phyloP scores from a whole-genome alignment of 1,140 invertebrate species.

The Drosophila bifasciata region DNA sequence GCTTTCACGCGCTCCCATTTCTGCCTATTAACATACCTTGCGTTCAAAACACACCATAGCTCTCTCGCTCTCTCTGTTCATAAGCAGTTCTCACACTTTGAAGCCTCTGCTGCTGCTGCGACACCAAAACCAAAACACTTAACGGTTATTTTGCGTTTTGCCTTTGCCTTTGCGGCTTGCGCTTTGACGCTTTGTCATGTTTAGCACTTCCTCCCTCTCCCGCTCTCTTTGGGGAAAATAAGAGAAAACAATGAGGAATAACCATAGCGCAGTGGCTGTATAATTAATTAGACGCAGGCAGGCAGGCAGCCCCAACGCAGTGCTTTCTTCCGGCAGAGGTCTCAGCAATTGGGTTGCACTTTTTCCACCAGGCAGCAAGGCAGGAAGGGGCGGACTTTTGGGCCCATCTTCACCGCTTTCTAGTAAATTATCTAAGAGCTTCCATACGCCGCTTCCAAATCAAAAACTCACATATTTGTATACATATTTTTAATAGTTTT shows the following conservation, averaged over 20 bases:
- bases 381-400: not conserved
- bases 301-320: constrained; percentile 1
- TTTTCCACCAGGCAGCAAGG: constrained; percentile 18
- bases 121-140: constrained; percentile 8
- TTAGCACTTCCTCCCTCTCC: not conserved
- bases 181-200: constrained; percentile 44
- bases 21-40: not conserved
- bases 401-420: not conserved
- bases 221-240: constrained; percentile 6
- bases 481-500: too few species aligned
- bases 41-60: constrained; percentile 4
- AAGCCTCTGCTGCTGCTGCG: not conserved
- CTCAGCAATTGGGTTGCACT: constrained; percentile 58
- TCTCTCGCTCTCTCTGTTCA: not conserved
- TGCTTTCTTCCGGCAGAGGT: constrained; percentile 28
- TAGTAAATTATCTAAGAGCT: not conserved
- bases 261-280: constrained; percentile 16
- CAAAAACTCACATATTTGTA: too few species aligned
- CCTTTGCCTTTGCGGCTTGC: constrained; percentile 41
- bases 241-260: constrained; percentile 10
- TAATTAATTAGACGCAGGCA: constrained; percentile 55
- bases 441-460: too few species aligned
- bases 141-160: constrained; percentile 32
- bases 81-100: constrained; percentile 40
- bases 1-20: too few species aligned